Base-by-base conservation (phyloP, 2,113 vertebrate genomes). In the Pachyramphus minor region DNA sequence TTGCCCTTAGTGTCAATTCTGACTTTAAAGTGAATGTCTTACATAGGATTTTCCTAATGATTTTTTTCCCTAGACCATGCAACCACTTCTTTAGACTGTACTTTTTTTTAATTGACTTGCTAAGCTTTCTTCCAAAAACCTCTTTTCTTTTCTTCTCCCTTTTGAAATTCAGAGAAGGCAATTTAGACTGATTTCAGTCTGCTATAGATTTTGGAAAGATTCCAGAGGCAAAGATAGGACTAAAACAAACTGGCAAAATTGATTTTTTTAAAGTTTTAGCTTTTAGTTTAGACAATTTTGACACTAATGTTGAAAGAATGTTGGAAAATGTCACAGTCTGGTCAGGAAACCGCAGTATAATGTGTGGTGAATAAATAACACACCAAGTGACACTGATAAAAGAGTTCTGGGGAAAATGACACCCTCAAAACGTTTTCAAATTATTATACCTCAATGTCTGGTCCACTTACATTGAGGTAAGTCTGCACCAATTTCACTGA, bases 131-230 rank as follows among this genome's bases (percentile, higher is more conserved):
- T 95, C 25, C 50, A 79, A 85, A 84, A 85, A 41, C 37, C 47
- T 86, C 25, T 79, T 16, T 56, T 44, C 53, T 85, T 82, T 69
- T 87, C 41, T 91, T 91, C 39, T 90, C 24, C 78, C 53, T 89
- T 95, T 93, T 79, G 53, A 67, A 93, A 76, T 91, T 83, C 77
- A 88, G 71, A 87, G 59, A 91, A 76, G 37, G 53, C 30, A 77
- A 63, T 88, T 85, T 95, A 22, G 11, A 74, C 63, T 63, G 76
- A 86, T 85, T 85, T 88, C 47, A 74, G 72, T 72, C 63, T 91
- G 16, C 20, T 91, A 96, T 56, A 77, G 94, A 78, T 93, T 93
- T 94, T 96, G 87, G 90, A 94, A 86, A 77, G 42, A 80, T 56
- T 93, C 79, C 95, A 96, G 72, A 67, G 45, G 20, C 27, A 91